Conservation (phyloP, 2,113 vertebrate species). For the Mirounga angustirostris region DNA sequence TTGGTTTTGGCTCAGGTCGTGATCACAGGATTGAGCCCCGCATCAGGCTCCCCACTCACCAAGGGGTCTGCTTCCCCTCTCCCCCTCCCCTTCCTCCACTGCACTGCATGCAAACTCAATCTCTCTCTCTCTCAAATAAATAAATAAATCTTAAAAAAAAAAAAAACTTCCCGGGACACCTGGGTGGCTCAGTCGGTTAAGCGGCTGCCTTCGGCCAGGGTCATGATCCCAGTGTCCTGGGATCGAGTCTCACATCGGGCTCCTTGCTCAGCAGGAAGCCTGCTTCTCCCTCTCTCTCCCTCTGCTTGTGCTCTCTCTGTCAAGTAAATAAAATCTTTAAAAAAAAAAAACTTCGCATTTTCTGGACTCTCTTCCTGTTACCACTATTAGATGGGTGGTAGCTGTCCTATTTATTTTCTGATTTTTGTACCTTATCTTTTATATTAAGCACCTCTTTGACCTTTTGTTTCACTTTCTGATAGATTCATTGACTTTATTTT, state of each 20-base stretch:
- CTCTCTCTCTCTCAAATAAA: neutral
- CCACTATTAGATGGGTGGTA: neutral
- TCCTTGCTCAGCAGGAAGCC: too few relatives aligned
- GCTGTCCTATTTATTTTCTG: neutral
- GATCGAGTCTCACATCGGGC: too few relatives aligned
- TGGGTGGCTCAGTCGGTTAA: too few relatives aligned
- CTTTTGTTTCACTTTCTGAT: neutral
- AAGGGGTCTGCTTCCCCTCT: neutral
- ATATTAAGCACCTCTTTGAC: neutral
- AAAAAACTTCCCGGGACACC: neutral
- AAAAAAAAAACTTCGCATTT: neutral
- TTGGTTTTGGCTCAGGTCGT: neutral
- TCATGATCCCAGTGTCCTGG: too few relatives aligned
- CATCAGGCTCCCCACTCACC: neutral
- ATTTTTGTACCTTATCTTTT: neutral
- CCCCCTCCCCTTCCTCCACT: neutral
- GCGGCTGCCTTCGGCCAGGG: too few relatives aligned
- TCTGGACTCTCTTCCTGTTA: neutral
- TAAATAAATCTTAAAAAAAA: too few relatives aligned
- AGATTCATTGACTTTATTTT: neutral
- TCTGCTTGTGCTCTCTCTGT: neutral
- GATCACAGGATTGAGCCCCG: neutral
- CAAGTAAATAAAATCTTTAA: neutral
- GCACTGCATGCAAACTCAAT: neutral
- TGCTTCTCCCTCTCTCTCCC: too few relatives aligned